Percentiles rank a stretch among this genome's conserved stretches.
Conservation (phyloP, 2,113 vertebrate genomes). For the Mirza zaza region DNA sequence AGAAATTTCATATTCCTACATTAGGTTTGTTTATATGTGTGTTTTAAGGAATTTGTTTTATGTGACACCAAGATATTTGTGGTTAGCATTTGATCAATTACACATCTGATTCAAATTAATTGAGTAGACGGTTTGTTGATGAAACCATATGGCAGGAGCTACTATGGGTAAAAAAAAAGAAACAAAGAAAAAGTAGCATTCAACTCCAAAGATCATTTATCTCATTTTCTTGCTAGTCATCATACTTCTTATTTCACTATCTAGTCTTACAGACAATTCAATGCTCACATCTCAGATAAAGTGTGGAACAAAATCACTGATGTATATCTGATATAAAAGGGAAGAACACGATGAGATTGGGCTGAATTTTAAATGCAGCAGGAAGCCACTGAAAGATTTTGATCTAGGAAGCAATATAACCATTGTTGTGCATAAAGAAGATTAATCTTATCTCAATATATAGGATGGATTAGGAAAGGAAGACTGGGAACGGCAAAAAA, state of each 20-base stretch:
- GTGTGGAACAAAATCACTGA: background rate
- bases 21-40: background rate
- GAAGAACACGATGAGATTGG: background rate
- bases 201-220: conserved; percentile 25
- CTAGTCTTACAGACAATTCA: background rate
- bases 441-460: conserved; percentile 14
- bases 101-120: conserved; percentile 53
- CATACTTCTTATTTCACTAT: conserved; percentile 5
- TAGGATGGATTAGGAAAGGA: background rate
- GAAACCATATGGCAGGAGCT: conserved; percentile 13
- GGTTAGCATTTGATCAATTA: background rate
- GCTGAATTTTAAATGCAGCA: conserved; percentile 29
- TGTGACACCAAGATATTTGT: conserved; percentile 44
- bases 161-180: background rate
- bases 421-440: background rate
- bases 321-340: background rate
- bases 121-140: background rate
- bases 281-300: background rate
- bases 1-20: conserved; percentile 11
- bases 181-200: background rate
- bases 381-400: conserved; percentile 9
- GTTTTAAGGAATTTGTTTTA: conserved; percentile 49
- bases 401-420: conserved; percentile 27
- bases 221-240: background rate
- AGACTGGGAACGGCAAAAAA: background rate